Evolutionary conservation across 2,113 vertebrate species (phyloP), one percentile per base, ranked within the genome.

Genomic region (Panthera uncia): DNA sequence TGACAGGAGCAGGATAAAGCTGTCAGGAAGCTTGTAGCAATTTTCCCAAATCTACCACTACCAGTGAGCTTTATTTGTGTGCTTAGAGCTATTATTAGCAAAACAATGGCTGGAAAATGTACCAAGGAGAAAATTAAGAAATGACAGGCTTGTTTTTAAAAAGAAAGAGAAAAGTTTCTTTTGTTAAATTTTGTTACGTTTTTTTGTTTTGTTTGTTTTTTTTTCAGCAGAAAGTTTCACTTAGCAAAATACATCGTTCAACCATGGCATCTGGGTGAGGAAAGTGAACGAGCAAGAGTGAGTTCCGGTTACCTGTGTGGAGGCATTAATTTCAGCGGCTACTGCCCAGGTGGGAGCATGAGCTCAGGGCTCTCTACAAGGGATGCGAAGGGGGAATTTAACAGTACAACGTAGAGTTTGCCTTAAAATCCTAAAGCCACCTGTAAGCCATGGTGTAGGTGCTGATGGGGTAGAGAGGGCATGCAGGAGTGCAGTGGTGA

Each of bases 51-150:
- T 88, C 82, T 57, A 87, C 97, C 52, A 55, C 88, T 69, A 94
- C 38, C 96, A 95, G 71, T 52, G 85, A 94, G 95, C 97, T 97
- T 98, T 93, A 68, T 85, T 45, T 95, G 92, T 48, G 31, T 71
- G 96, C 91, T 97, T 97, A 80, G 50, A 91, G 45, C 91, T 98
- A 97, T 96, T 98, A 95, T 98, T 98, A 97, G 87, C 91, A 84
- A 97, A 96, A 98, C 91, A 98, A 96, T 92, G 95, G 89, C 93
- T 92, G 94, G 80, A 91, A 98, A 97, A 95, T 86, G 92, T 91
- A 97, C 88, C n/a, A 88, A 76, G 93, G 78, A 97, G 19, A 94
- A 89, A 98, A 86, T 80, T 27, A 80, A 97, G 73, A 83, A 96
- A 97, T 81, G 5, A 95, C 29, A 91, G 61, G 66, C 19, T 86